phyloP scores from a whole-genome alignment of 2,113 vertebrate species.

The Accipiter cooperii region DNA sequence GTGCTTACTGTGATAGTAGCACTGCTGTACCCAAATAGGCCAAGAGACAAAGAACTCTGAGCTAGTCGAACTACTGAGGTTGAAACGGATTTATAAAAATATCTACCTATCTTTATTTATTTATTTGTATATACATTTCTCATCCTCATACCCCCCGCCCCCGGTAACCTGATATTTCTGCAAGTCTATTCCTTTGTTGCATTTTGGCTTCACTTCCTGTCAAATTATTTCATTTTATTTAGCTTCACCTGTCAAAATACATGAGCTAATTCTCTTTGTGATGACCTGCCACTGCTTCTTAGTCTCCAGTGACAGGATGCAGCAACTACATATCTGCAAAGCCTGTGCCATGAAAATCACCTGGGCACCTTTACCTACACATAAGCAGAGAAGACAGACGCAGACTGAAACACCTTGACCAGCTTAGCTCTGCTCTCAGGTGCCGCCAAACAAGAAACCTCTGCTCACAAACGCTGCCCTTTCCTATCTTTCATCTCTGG shows the following conservation, averaged over 20 bases:
- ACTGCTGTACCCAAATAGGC: not conserved
- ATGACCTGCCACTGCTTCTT: slow-evolving; percentile 35
- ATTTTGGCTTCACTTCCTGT: slow-evolving; percentile 40
- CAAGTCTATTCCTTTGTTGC: not conserved
- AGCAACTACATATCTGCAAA: not conserved
- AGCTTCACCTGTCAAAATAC: slow-evolving; percentile 49
- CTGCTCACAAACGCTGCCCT: not conserved
- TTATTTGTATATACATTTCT: not conserved
- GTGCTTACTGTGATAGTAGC: not conserved
- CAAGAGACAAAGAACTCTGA: not conserved
- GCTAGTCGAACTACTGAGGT: not conserved
- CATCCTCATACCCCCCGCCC: not conserved
- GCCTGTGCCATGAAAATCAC: slow-evolving; percentile 23
- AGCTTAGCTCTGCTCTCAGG: not conserved
- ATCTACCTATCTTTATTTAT: not conserved
- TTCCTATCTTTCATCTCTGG: not conserved
- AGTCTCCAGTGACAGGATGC: not conserved
- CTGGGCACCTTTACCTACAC: not conserved
- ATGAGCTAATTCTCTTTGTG: slow-evolving; percentile 46
- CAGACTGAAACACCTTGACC: not conserved
- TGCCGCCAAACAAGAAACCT: not conserved
- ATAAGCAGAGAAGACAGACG: not conserved
- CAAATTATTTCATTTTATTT: slow-evolving; percentile 48
- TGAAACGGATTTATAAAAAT: not conserved
- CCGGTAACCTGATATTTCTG: not conserved